phyloP scores from a whole-genome alignment of 2,797 vertebrate species.

The Hydrolagus colliei region DNA sequence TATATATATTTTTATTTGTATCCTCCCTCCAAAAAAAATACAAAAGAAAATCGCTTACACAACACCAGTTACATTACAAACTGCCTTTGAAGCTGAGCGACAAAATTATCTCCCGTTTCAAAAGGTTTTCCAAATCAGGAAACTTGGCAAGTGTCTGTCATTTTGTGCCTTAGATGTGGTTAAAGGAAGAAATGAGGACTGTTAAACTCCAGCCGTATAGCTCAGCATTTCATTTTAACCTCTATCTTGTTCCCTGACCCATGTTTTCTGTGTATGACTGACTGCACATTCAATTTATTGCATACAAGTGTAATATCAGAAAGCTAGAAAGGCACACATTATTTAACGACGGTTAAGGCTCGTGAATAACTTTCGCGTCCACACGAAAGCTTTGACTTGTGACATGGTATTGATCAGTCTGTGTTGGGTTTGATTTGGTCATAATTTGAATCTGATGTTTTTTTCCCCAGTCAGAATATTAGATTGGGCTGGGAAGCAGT shows the following conservation, averaged over 20 bases:
- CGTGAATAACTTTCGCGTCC: neutral
- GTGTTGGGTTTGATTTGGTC: neutral
- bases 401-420: constrained; percentile 16
- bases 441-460: neutral
- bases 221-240: constrained; percentile 2
- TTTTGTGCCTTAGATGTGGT: constrained; percentile 16
- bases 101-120: neutral
- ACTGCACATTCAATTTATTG: constrained; percentile 18
- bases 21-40: neutral
- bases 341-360: neutral
- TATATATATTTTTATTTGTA: neutral
- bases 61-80: constrained; percentile 11
- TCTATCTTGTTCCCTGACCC: neutral
- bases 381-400: constrained; percentile 12
- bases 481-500: neutral
- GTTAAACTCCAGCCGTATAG: neutral
- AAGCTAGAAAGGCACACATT: constrained; percentile 21
- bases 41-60: neutral
- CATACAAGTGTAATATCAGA: constrained; percentile 23
- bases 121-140: constrained; percentile 6
- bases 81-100: neutral
- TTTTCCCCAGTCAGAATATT: neutral
- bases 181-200: constrained; percentile 3
- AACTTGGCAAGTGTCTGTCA: constrained; percentile 24
- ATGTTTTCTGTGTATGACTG: neutral